These are phyloP conservation scores for Oncopodura yosiiana DNA, from an alignment of 1,140 invertebrate genomes.

Conservation along the genomic window DNA sequence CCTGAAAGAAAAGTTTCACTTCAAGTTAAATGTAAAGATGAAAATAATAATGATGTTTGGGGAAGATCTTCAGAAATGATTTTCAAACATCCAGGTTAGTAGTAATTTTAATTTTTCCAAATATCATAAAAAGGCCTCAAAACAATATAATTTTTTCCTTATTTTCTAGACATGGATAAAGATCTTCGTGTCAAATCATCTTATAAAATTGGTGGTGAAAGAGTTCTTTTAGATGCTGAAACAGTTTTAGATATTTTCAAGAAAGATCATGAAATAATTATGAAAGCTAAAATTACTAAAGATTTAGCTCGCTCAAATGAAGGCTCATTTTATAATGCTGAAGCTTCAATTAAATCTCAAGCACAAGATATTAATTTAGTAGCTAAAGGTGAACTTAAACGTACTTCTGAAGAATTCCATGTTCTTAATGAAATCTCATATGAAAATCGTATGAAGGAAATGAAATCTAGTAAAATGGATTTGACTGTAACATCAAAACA, in stretches of 20 bases:
- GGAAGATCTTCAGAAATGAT: neutral
- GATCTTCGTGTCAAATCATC: neutral
- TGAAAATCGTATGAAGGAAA: constrained; percentile 15
- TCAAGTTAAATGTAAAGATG: neutral
- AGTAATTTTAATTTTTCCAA: too few relatives aligned
- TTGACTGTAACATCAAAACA: neutral
- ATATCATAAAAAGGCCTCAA: too few relatives aligned
- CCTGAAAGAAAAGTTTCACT: constrained; percentile 18
- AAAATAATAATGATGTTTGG: neutral
- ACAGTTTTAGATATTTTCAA: constrained; percentile 27
- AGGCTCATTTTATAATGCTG: neutral
- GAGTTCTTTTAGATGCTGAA: constrained; percentile 8
- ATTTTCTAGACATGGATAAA: neutral
- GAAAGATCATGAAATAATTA: constrained; percentile 9
- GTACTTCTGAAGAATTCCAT: neutral
- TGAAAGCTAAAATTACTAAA: neutral
- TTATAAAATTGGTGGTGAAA: neutral
- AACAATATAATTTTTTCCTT: neutral
- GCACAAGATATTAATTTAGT: constrained; percentile 3
- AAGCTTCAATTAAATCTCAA: neutral
- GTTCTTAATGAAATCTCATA: constrained; percentile 7
- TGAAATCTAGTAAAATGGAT: constrained; percentile 13
- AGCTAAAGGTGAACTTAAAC: constrained; percentile 11
- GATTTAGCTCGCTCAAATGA: too few relatives aligned
- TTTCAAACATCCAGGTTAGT: constrained; percentile 24